Percentiles rank a stretch among this genome's conserved stretches.
phyloP scores from a whole-genome alignment of 2,797 vertebrate genomes.

The Cheirogaleus major region DNA sequence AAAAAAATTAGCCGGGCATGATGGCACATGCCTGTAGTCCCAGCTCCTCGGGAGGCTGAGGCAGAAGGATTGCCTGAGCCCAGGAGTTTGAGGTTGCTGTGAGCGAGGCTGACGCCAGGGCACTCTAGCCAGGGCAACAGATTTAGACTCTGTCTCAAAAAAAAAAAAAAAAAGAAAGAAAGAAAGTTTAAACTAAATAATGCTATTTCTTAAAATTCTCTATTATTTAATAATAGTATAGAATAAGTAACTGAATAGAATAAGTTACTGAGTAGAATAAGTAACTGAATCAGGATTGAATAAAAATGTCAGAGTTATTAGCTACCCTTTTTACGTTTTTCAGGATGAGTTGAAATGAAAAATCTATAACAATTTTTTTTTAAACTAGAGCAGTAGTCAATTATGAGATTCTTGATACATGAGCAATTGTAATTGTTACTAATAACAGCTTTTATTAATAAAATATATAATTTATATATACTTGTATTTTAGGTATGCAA shows the following conservation, averaged over 20 bases:
- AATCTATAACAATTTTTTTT: not conserved
- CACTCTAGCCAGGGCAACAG: too few species aligned
- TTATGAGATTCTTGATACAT: conserved; percentile 17
- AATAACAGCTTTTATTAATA: conserved; percentile 2
- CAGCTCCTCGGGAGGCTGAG: too few species aligned
- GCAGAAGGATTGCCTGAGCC: too few species aligned
- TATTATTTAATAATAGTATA: conserved; percentile 18
- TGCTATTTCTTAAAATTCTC: conserved; percentile 31
- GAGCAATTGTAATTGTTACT: not conserved
- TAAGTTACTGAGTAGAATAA: conserved; percentile 44
- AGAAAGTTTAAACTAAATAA: conserved; percentile 24
- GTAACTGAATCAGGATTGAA: conserved; percentile 28
- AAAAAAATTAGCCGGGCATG: too few species aligned
- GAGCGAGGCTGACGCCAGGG: too few species aligned
- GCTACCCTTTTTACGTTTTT: conserved; percentile 45
- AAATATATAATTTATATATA: not conserved
- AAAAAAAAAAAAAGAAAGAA: not conserved
- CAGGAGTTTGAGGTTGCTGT: too few species aligned
- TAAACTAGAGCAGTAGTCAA: not conserved
- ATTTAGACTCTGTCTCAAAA: too few species aligned
- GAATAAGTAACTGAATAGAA: conserved; percentile 47
- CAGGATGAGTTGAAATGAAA: conserved; percentile 28
- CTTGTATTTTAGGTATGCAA: not conserved
- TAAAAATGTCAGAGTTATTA: conserved; percentile 31
- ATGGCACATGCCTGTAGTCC: too few species aligned